Percentiles rank a stretch among this genome's conserved stretches.
These are phyloP conservation scores for Hemichromis elongatus DNA, from an alignment of 2,113 vertebrate genomes.

Conservation along the genomic window DNA sequence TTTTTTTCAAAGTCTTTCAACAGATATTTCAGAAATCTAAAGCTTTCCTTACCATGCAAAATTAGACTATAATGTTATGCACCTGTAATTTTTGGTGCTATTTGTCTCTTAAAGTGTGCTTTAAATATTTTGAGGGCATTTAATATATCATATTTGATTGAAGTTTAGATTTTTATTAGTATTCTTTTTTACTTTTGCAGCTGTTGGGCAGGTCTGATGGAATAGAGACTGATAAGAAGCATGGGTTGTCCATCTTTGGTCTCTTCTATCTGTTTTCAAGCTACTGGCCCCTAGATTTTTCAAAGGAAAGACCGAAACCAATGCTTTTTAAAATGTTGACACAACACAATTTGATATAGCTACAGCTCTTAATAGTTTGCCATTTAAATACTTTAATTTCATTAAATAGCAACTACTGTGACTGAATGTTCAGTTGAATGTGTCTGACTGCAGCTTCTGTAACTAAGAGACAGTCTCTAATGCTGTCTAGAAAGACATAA, in stretches of 20 bases:
- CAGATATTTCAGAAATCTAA: neutral
- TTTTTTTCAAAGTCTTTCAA: neutral
- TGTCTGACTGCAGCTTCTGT: neutral
- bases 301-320: neutral
- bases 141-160: neutral
- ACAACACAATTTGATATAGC: neutral
- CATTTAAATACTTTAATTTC: neutral
- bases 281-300: neutral
- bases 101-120: neutral
- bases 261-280: neutral
- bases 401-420: neutral
- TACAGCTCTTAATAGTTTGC: neutral
- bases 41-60: rapidly evolving
- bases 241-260: neutral
- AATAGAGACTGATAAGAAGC: neutral
- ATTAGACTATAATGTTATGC: neutral
- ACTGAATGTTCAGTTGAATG: neutral
- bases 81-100: neutral
- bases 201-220: neutral
- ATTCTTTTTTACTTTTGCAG: neutral
- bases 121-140: neutral
- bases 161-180: neutral
- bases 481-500: neutral
- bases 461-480: neutral
- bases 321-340: neutral